phyloP scores from a whole-genome alignment of 2,113 vertebrate genomes.

The Caracal caracal region DNA sequence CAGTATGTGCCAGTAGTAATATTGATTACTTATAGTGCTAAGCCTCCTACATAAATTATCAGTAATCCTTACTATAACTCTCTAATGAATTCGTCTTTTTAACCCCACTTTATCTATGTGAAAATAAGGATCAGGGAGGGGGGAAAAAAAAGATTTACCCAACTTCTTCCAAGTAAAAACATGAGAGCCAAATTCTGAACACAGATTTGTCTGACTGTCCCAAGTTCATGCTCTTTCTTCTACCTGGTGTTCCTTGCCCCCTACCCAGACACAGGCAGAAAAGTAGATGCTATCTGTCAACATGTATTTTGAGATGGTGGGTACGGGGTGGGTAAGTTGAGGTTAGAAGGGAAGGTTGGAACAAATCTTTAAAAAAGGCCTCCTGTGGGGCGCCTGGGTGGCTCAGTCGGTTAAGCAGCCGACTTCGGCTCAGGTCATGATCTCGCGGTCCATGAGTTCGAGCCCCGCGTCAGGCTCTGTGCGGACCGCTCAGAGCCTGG shows the following conservation, averaged over 20 bases:
- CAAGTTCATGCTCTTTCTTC: not conserved
- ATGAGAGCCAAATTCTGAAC: not conserved
- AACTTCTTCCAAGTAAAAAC: not conserved
- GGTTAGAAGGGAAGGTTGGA: not conserved
- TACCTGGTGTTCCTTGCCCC: not conserved
- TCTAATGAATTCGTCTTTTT: not conserved
- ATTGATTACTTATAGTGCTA: not conserved
- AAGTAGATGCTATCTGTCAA: not conserved
- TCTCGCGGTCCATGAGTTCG: too few relatives aligned
- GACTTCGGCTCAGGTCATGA: too few relatives aligned
- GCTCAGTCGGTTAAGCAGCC: too few relatives aligned
- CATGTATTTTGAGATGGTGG: not conserved
- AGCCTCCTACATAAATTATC: not conserved
- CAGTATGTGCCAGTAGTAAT: not conserved
- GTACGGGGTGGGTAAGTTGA: not conserved
- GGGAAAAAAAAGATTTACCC: not conserved
- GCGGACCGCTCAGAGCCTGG: too few relatives aligned
- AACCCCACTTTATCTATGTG: not conserved
- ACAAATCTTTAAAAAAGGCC: not conserved
- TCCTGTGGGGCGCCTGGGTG: too few relatives aligned
- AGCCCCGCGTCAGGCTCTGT: too few relatives aligned
- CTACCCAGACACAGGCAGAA: not conserved
- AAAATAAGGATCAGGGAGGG: not conserved
- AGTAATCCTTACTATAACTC: not conserved
- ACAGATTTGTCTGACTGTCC: not conserved